phyloP scores from a whole-genome alignment of 2,113 vertebrate species.

The Esox niger region DNA sequence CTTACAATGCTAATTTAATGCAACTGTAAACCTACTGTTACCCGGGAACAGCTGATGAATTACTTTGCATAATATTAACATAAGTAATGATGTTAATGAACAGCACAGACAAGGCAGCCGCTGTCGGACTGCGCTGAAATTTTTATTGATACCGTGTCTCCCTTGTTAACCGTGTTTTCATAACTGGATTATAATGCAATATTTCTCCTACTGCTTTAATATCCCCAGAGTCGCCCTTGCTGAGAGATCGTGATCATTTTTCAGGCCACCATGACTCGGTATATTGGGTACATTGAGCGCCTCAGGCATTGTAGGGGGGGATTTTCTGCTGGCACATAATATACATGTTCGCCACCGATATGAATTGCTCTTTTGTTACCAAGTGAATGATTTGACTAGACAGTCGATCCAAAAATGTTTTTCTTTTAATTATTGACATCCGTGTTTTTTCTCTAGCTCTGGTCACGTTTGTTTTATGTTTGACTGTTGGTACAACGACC shows the following conservation, averaged over 20 bases:
- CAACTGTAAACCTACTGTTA: neutral
- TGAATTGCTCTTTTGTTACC: too few relatives aligned
- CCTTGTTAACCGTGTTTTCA: slow-evolving; percentile 40
- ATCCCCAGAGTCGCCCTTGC: slow-evolving; percentile 19
- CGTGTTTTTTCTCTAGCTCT: too few relatives aligned
- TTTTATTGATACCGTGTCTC: neutral
- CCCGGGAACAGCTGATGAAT: slow-evolving; percentile 15
- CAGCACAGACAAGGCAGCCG: slow-evolving; percentile 13
- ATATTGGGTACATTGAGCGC: neutral
- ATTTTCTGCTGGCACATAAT: neutral
- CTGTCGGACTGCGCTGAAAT: slow-evolving; percentile 22
- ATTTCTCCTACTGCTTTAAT: slow-evolving; percentile 31
- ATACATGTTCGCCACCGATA: neutral
- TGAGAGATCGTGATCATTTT: slow-evolving; percentile 27
- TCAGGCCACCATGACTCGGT: slow-evolving; percentile 8
- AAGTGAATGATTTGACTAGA: too few relatives aligned
- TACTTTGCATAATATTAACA: neutral
- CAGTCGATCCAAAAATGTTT: too few relatives aligned
- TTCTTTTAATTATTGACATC: too few relatives aligned
- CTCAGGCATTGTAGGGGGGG: neutral
- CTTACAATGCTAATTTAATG: too few relatives aligned
- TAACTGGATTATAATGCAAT: slow-evolving; percentile 39
- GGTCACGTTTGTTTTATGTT: neutral
- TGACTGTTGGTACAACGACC: neutral
- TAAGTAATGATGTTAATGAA: slow-evolving; percentile 13